These are phyloP conservation scores for Drosophila murphyi DNA, from an alignment of 1,140 invertebrate species.

Conservation along the genomic window DNA sequence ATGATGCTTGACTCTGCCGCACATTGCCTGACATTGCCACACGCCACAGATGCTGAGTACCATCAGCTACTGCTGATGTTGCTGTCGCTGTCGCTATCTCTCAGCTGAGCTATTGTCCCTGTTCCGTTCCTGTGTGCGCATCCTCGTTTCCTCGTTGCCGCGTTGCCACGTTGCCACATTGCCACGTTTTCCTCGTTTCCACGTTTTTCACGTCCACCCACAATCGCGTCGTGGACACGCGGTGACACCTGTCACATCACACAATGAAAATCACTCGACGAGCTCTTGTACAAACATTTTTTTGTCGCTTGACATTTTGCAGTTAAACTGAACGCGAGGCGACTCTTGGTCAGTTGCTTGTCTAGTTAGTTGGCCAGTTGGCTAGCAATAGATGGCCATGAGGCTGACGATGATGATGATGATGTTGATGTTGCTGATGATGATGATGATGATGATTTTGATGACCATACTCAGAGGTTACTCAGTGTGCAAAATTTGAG, in stretches of 20 bases:
- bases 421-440: constrained; percentile 1
- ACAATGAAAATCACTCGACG: constrained; percentile 80
- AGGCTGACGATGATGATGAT: background rate
- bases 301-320: constrained; percentile 59
- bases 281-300: constrained; percentile 25
- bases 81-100: constrained; percentile 15
- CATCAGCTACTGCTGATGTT: background rate
- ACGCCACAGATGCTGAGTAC: constrained; percentile 30
- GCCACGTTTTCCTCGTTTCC: constrained; percentile 24
- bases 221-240: constrained; percentile 24
- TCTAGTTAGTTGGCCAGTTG: constrained; percentile 45
- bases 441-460: background rate
- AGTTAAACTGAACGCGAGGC: background rate
- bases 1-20: constrained; percentile 66
- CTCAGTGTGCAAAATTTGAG: constrained; percentile 31
- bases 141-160: constrained; percentile 8
- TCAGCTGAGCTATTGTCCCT: constrained; percentile 5
- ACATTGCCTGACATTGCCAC: constrained; percentile 51
- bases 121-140: constrained; percentile 10
- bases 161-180: background rate
- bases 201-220: constrained; percentile 49
- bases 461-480: constrained; percentile 16
- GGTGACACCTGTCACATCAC: constrained; percentile 79
- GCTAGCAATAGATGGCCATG: constrained; percentile 46
- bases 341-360: constrained; percentile 49